These are phyloP conservation scores for Phylloscopus whistleri DNA, from an alignment of 2,113 vertebrate species.

Conservation along the genomic window DNA sequence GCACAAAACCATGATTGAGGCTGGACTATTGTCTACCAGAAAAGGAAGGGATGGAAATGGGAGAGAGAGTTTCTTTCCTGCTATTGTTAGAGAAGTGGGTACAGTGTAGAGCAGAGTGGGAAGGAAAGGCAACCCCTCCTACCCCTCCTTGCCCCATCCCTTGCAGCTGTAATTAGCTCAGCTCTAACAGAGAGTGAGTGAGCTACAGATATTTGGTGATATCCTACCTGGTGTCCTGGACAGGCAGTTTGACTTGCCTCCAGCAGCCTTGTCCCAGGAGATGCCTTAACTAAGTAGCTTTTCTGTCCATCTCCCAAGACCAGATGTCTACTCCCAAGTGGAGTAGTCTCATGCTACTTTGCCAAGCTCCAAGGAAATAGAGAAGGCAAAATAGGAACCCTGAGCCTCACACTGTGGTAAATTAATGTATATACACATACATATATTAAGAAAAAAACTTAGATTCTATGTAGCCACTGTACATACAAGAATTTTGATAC, in stretches of 20 bases:
- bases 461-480: not conserved
- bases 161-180: not conserved
- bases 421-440: accelerated
- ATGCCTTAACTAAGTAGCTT: not conserved
- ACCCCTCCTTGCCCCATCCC: not conserved
- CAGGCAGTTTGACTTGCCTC: not conserved
- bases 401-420: not conserved
- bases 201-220: not conserved
- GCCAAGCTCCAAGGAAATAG: not conserved
- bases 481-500: not conserved
- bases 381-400: not conserved
- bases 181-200: not conserved
- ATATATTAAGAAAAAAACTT: not conserved
- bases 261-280: not conserved
- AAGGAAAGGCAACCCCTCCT: not conserved
- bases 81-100: not conserved
- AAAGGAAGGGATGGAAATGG: not conserved
- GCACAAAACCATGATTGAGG: not conserved
- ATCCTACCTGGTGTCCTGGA: not conserved
- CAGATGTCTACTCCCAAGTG: not conserved
- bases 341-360: not conserved
- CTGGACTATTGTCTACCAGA: not conserved
- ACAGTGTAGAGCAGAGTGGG: not conserved
- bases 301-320: not conserved
- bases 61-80: not conserved